Base-by-base conservation (phyloP, 2,797 vertebrate genomes). In the Salarias fasciatus region DNA sequence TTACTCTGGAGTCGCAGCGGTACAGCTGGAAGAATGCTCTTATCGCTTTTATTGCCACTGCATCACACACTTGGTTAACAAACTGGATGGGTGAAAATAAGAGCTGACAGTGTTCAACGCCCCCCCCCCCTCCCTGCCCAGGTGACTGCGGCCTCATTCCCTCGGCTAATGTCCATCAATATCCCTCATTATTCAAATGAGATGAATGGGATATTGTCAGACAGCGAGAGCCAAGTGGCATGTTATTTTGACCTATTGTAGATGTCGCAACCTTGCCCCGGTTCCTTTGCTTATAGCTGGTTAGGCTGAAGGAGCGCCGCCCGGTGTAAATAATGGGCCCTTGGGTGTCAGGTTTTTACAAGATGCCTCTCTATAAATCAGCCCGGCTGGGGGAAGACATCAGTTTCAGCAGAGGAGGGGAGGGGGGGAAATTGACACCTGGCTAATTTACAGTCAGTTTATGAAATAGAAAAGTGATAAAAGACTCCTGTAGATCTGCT, bases 151-250 rank as follows among this genome's bases (percentile, higher is more conserved):
- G 79, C 66, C 83, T 85, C 77, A 65, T 86, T 90, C 83, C 71
- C 83, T 63, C 56, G 53, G 82, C 83, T 89, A 91, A 84, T 92
- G 91, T 92, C 90, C 87, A 91, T 89, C 91, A 91, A 67, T 87
- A 83, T 67, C 38, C 62, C 84, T 93, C 87, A 88, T 95, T 94
- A 95, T 95, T 95, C 92, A 95, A 94, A 96, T 94, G 86, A 95
- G 93, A 94, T 90, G 91, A 94, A 94, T 89, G 89, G 75, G 53
- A 76, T 88, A 80, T 91, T 93, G 91, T 93, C 91, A 93, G 73
- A 74, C 82, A 41, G 63, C 45, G 33, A 64, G 83, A 89, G 87
- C 75, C 66, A 59, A 59, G 79, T 73, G 70, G 86, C 79, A 75
- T 92, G 90, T 91, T 93, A 89, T 92, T 93, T 85, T 94, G 92